phyloP scores from a whole-genome alignment of 2,888 invertebrate species.

The Altica lythri region DNA sequence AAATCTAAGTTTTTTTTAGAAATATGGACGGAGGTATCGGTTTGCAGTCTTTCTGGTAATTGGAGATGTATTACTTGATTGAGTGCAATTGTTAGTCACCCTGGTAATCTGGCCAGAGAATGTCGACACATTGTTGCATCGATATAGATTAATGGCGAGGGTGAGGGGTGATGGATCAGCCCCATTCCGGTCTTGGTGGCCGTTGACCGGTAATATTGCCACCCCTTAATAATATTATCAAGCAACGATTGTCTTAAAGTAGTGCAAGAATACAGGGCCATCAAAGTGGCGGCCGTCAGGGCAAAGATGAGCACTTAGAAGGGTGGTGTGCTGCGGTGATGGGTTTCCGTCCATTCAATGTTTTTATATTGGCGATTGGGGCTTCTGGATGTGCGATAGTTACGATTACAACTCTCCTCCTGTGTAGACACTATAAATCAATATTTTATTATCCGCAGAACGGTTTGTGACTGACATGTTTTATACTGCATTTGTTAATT shows the following conservation, averaged over 20 bases:
- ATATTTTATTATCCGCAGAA: slow-evolving; percentile 52
- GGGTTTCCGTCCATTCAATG: slow-evolving; percentile 43
- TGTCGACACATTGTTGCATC: slow-evolving; percentile 53
- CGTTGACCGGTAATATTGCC: slow-evolving; percentile 47
- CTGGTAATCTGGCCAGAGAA: slow-evolving; percentile 24
- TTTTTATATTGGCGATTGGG: slow-evolving; percentile 38
- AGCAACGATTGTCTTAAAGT: slow-evolving; percentile 50
- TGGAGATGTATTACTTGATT: slow-evolving; percentile 13
- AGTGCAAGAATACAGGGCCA: slow-evolving; percentile 41
- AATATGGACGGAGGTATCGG: no score
- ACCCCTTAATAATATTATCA: slow-evolving; percentile 51
- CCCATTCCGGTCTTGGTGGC: slow-evolving; percentile 42
- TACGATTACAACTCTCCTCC: slow-evolving; percentile 48
- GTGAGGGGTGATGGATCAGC: slow-evolving; percentile 31
- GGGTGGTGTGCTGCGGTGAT: slow-evolving; percentile 42
- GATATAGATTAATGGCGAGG: slow-evolving; percentile 50
- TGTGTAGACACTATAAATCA: slow-evolving; percentile 49
- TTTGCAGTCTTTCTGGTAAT: no score
- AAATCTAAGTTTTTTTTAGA: no score
- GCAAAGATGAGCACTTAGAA: slow-evolving; percentile 48
- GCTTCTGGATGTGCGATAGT: slow-evolving; percentile 40
- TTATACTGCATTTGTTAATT: slow-evolving; percentile 50
- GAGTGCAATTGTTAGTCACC: slow-evolving; percentile 12
- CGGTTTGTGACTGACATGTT: slow-evolving; percentile 50
- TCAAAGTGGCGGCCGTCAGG: slow-evolving; percentile 49